A percentile compares a stretch with the other conserved stretches of the same genome.
These are phyloP conservation scores for Danio kyathit DNA, from an alignment of 2,797 vertebrate genomes.

Conservation along the genomic window DNA sequence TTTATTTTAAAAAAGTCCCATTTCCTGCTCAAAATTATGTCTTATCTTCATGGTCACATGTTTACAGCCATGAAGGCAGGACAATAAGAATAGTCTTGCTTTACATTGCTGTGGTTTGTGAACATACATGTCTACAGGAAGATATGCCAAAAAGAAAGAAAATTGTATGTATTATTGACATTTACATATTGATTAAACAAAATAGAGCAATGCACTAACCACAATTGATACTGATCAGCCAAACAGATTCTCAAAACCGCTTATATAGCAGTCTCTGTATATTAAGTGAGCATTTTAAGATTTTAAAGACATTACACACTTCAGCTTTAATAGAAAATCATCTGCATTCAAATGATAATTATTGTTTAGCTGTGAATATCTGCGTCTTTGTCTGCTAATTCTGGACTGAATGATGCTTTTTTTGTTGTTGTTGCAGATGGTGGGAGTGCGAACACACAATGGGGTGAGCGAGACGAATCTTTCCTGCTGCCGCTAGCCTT, in stretches of 20 bases:
- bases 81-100: too few species aligned
- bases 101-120: too few species aligned
- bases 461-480: neutral
- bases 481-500: slow-evolving; percentile 13
- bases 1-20: too few species aligned
- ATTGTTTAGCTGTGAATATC: slow-evolving; percentile 62
- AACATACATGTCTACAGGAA: too few species aligned
- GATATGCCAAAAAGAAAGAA: too few species aligned
- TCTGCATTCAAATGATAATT: slow-evolving; percentile 58
- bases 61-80: too few species aligned
- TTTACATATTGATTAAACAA: too few species aligned
- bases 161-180: too few species aligned
- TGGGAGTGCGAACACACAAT: slow-evolving; percentile 24
- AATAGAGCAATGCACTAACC: neutral
- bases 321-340: slow-evolving; percentile 18
- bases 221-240: neutral
- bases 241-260: neutral
- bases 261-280: neutral
- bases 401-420: neutral
- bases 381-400: neutral
- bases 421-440: neutral
- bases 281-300: neutral
- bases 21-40: too few species aligned
- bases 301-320: neutral
- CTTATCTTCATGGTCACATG: too few species aligned